Evolutionary conservation across 2,113 vertebrate genomes (phyloP).

Genomic region (Corythaeola cristata): DNA sequence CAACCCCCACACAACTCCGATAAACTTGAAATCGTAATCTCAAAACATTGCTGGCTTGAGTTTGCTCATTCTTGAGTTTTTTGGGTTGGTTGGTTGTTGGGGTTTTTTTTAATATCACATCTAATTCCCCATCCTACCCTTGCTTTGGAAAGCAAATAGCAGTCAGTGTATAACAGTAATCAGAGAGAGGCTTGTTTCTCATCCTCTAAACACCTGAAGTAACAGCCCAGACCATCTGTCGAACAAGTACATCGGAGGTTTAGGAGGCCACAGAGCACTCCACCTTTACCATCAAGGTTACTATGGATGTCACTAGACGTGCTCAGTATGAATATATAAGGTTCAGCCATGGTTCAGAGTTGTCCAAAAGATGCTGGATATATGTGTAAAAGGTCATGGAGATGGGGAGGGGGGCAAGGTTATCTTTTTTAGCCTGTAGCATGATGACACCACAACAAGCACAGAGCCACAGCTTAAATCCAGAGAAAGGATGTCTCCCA

Average conservation of each 20-base stretch:
- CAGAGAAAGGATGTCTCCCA: neutral
- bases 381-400: neutral
- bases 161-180: neutral
- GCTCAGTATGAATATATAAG: neutral
- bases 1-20: neutral
- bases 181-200: neutral
- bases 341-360: neutral
- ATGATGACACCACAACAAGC: neutral
- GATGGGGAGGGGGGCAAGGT: accelerated
- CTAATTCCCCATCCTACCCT: neutral
- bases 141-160: neutral
- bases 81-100: too few relatives aligned
- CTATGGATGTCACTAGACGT: neutral
- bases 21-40: neutral
- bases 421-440: neutral
- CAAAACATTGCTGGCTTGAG: neutral
- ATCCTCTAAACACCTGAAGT: neutral
- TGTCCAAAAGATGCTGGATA: neutral
- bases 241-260: neutral
- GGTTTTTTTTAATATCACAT: neutral
- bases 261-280: neutral
- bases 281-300: neutral
- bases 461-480: neutral
- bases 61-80: neutral
- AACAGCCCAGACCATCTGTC: neutral